Evolutionary conservation across 2,888 invertebrate genomes (phyloP).

Genomic region (Dolomedes plantarius): DNA sequence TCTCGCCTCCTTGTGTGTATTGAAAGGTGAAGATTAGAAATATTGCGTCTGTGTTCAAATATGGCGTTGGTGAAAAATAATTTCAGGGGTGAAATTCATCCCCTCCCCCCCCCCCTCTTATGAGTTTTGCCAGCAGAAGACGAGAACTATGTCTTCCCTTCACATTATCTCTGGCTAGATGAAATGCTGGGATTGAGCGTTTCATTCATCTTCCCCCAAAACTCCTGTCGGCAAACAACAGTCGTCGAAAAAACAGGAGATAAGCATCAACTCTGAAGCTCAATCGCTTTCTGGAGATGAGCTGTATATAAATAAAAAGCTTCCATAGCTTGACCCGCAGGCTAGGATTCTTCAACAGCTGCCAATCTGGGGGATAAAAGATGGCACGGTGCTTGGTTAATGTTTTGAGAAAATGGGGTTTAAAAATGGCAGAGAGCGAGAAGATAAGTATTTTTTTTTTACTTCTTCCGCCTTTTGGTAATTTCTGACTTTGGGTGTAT

Average conservation of each 20-base stretch:
- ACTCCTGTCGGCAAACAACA: slow-evolving; percentile 36
- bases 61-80: neutral
- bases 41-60: neutral
- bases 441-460: slow-evolving; percentile 4
- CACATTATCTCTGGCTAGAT: slow-evolving; percentile 10
- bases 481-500: neutral
- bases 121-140: neutral
- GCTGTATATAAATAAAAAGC: slow-evolving; percentile 23
- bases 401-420: slow-evolving; percentile 22
- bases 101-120: neutral
- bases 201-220: slow-evolving; percentile 8
- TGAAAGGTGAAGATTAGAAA: too few relatives aligned
- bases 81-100: neutral
- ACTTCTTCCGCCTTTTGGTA: neutral
- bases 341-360: slow-evolving; percentile 25
- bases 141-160: neutral
- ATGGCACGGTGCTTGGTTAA: slow-evolving; percentile 27
- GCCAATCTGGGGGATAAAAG: slow-evolving; percentile 38
- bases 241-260: slow-evolving; percentile 28
- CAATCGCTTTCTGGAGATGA: neutral
- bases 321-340: neutral
- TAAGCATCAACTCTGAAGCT: slow-evolving; percentile 38
- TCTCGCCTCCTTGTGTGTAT: too few relatives aligned
- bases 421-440: slow-evolving; percentile 13
- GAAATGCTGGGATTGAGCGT: slow-evolving; percentile 9